phyloP scores from a whole-genome alignment of 1,140 invertebrate genomes.

The Zaprionus inermis region DNA sequence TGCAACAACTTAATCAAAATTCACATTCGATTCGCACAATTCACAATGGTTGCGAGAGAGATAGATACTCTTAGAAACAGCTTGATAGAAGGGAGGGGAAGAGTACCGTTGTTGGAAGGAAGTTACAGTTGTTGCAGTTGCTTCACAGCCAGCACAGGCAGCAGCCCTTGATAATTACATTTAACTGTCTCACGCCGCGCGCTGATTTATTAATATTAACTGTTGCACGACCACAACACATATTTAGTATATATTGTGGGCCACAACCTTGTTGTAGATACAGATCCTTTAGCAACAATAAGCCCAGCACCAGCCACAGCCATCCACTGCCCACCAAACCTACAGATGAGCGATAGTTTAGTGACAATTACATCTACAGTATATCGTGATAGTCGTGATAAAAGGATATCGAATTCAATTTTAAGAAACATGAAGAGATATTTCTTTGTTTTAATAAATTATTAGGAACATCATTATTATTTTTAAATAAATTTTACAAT shows the following conservation, averaged over 20 bases:
- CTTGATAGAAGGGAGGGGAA: background rate
- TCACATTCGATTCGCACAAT: slow-evolving; percentile 46
- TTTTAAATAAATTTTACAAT: background rate
- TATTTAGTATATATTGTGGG: slow-evolving; percentile 51
- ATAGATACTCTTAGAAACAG: slow-evolving; percentile 6
- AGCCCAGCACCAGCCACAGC: slow-evolving; percentile 42
- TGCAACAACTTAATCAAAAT: slow-evolving; percentile 31
- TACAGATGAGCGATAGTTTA: slow-evolving; percentile 43
- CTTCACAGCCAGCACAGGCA: slow-evolving; percentile 35
- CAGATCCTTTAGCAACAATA: slow-evolving; percentile 55
- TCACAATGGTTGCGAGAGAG: slow-evolving; percentile 36
- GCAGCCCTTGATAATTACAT: slow-evolving; percentile 35
- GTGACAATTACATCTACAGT: slow-evolving; percentile 19
- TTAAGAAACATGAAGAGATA: background rate
- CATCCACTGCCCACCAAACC: slow-evolving; percentile 44
- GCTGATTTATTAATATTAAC: slow-evolving; percentile 48
- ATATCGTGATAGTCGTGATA: slow-evolving; percentile 15
- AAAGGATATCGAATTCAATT: slow-evolving; percentile 14
- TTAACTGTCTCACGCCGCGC: slow-evolving; percentile 47
- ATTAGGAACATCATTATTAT: background rate
- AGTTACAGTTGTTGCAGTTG: slow-evolving; percentile 12
- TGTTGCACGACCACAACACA: slow-evolving; percentile 57
- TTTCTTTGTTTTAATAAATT: background rate
- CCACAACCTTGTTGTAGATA: slow-evolving; percentile 60
- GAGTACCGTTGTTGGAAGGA: slow-evolving; percentile 1